Evolutionary conservation across 1,140 invertebrate genomes (phyloP).

Genomic region (Camponotus vicinus): DNA sequence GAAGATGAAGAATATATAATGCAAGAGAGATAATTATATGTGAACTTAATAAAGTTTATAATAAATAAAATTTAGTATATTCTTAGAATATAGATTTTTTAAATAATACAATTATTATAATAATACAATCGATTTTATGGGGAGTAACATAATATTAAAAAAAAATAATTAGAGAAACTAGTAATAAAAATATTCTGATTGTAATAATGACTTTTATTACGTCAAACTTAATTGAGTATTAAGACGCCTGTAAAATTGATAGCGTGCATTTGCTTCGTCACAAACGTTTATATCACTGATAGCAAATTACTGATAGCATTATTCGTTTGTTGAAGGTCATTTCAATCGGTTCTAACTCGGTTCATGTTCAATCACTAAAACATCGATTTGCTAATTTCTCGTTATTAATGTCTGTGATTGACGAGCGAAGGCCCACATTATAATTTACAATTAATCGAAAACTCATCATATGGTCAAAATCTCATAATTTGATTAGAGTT

Average conservation of each 20-base stretch:
- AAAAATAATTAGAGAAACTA: not conserved
- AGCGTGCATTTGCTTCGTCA: not conserved
- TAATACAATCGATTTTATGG: not conserved
- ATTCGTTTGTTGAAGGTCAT: constrained; percentile 44
- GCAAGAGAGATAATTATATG: constrained; percentile 13
- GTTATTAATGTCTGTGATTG: not conserved
- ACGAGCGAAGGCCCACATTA: not conserved
- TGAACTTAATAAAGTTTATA: constrained; percentile 5
- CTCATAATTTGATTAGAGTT: not conserved
- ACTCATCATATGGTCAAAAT: not conserved
- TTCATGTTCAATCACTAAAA: constrained; percentile 70
- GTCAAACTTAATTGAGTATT: not conserved
- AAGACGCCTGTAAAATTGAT: constrained; percentile 2
- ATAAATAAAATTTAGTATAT: not conserved
- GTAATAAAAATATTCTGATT: not conserved
- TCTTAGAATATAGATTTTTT: not conserved
- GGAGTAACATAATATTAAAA: not conserved
- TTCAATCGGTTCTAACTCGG: constrained; percentile 74
- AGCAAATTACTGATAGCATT: constrained; percentile 10
- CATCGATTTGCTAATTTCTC: constrained; percentile 32
- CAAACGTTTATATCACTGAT: constrained; percentile 21
- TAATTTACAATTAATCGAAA: constrained; percentile 29
- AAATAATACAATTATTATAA: not conserved
- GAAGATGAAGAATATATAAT: not conserved
- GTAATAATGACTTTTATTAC: not conserved